phyloP scores from a whole-genome alignment of 2,888 invertebrate genomes.

The Archips crataeganus region DNA sequence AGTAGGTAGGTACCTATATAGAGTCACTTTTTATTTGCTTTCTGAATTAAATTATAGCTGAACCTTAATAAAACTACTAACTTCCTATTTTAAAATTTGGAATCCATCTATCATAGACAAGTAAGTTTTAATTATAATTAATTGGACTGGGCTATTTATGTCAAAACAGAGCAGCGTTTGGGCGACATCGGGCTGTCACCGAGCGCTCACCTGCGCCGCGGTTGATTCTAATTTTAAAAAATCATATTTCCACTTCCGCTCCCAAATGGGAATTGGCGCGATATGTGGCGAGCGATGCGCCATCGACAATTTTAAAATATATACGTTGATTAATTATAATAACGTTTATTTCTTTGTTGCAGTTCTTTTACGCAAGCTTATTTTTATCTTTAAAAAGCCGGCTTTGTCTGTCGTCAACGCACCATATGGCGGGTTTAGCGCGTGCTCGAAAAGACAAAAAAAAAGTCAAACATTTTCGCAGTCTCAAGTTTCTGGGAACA shows the following conservation, averaged over 20 bases:
- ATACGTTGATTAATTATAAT: conserved; percentile 7
- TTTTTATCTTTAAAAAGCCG: conserved; percentile 11
- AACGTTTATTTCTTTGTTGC: conserved; percentile 7
- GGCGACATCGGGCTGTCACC: conserved; percentile 69
- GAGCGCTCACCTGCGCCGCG: conserved; percentile 77
- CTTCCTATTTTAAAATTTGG: background rate
- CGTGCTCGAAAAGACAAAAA: conserved; percentile 69
- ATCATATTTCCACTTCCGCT: conserved; percentile 83
- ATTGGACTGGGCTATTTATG: conserved; percentile 63
- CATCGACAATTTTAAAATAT: conserved; percentile 43
- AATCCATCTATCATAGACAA: conserved; percentile 24
- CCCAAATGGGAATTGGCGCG: conserved; percentile 81
- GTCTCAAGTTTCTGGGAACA: conserved; percentile 73
- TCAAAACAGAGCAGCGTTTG: conserved; percentile 54
- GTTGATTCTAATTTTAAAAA: conserved; percentile 81
- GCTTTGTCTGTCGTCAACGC: conserved; percentile 62
- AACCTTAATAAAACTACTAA: background rate
- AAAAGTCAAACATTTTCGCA: conserved; percentile 72
- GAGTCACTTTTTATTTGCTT: background rate
- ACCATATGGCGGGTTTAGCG: conserved; percentile 79
- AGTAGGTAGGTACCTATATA: no score
- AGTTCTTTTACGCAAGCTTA: background rate
- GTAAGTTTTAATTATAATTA: conserved; percentile 60
- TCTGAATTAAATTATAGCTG: background rate
- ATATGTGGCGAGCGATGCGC: conserved; percentile 58